Percentiles rank a stretch among this genome's conserved stretches.
Conservation (phyloP, 2,888 invertebrate genomes). For the Nemoura dubitans region DNA sequence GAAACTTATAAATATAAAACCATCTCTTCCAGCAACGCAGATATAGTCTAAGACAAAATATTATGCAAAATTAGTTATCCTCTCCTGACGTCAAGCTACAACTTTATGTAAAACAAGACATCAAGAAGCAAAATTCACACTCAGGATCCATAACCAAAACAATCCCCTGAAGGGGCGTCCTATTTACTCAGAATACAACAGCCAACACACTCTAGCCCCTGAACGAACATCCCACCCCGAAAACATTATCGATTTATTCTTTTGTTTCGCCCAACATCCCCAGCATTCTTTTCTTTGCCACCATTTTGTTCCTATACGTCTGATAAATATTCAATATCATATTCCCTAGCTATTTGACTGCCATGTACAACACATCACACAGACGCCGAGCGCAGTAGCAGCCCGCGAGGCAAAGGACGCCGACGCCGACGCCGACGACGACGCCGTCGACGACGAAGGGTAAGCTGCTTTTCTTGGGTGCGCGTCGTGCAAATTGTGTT, state of each 20-base stretch:
- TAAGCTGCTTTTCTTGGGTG: constrained; percentile 46
- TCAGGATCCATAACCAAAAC: constrained; percentile 12
- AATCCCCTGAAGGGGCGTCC: constrained; percentile 4
- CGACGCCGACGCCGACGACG: not conserved
- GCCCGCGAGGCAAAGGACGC: not conserved
- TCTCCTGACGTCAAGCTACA: not conserved
- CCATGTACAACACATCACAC: constrained; percentile 31
- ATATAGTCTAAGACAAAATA: not conserved
- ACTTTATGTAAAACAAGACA: constrained; percentile 12
- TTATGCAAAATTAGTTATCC: constrained; percentile 12
- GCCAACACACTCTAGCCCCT: not conserved
- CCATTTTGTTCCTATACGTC: constrained; percentile 31
- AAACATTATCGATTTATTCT: constrained; percentile 29
- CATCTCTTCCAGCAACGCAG: not conserved
- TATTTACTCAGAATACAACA: not conserved
- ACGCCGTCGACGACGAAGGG: not conserved
- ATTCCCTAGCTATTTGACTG: constrained; percentile 41
- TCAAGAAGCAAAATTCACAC: constrained; percentile 12
- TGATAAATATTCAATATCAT: constrained; percentile 43
- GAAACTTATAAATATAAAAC: not conserved
- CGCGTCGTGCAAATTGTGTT: constrained; percentile 47
- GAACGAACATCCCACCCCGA: not conserved
- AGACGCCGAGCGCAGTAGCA: no score
- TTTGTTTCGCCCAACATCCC: constrained; percentile 8
- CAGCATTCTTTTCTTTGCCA: constrained; percentile 14